Evolutionary conservation across 2,888 invertebrate genomes (phyloP), one percentile per base, ranked within the genome.

Genomic region (Molorchus minor): DNA sequence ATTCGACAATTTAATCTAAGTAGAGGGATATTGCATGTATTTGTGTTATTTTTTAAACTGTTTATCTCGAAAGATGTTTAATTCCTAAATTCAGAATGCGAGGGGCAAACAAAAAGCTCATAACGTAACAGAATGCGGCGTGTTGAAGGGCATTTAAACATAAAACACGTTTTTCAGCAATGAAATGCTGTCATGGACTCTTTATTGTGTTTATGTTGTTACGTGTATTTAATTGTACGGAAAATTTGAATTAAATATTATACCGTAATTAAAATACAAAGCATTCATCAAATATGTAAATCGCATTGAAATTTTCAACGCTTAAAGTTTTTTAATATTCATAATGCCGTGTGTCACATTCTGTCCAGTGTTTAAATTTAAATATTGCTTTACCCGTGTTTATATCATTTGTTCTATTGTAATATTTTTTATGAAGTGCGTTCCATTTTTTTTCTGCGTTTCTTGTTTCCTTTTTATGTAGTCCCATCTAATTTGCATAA

Each of bases 211-310:
- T 64, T 62, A 62, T 65, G 70, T 75, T 75, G 75, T 77, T 75
- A 77, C 75, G 74, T 76, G 76, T 77, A 77, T 78, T 79, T 79
- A 80, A 80, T 80, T 80, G 80, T 78, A 77, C 75, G 77, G 79
- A 79, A 80, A 80, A 80, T 79, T 77, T 78, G 80, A 79, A 79
- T 80, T 80, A 79, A 80, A 80, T 80, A 80, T 80, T 77, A 79
- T 77, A 79, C 77, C 73, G 77, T 78, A 80, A 80, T 80, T 80
- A 80, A 80, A 80, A 80, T 78, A 80, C 80, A 80, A 79, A 80
- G 80, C 80, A 72, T 78, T 79, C 80, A 79, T 80, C 80, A 79
- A 79, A 79, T 79, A 80, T 80, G 80, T 67, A 79, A 78, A 80
- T 80, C 76, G 77, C 77, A 78, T 77, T 79, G 77, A 77, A 80